phyloP scores from a whole-genome alignment of 2,797 vertebrate genomes.

The Tenualosa thibaudeaui region DNA sequence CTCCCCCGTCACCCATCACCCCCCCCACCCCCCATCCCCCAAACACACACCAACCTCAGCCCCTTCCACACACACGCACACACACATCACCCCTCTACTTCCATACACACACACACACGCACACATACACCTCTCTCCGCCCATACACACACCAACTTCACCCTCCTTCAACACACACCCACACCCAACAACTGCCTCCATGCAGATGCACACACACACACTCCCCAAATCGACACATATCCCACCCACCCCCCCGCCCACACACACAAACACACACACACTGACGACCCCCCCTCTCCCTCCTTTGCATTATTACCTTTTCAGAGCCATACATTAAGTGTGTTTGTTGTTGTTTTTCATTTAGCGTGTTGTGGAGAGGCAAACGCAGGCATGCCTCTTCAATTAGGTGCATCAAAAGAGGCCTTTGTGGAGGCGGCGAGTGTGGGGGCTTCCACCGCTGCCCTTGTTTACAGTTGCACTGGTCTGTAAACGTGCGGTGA shows the following conservation, averaged over 20 bases:
- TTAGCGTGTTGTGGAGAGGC: constrained; percentile 20
- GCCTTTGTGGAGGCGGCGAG: constrained; percentile 1
- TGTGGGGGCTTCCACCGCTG: constrained; percentile 9
- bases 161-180: neutral
- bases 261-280: neutral
- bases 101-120: neutral
- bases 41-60: neutral
- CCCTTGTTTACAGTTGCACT: constrained; percentile 22
- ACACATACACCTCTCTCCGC: neutral
- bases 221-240: neutral
- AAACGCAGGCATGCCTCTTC: constrained; percentile 21
- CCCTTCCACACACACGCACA: neutral
- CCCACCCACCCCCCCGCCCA: neutral
- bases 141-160: neutral
- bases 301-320: neutral
- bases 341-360: constrained; percentile 30
- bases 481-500: constrained; percentile 26
- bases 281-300: neutral
- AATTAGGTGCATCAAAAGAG: constrained; percentile 19
- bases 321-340: constrained; percentile 2
- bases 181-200: neutral
- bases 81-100: neutral
- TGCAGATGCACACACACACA: neutral
- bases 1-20: constrained; percentile 14
- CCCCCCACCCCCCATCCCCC: neutral